Conservation (phyloP, 2,113 vertebrate species). For the Thamnophis sirtalis region DNA sequence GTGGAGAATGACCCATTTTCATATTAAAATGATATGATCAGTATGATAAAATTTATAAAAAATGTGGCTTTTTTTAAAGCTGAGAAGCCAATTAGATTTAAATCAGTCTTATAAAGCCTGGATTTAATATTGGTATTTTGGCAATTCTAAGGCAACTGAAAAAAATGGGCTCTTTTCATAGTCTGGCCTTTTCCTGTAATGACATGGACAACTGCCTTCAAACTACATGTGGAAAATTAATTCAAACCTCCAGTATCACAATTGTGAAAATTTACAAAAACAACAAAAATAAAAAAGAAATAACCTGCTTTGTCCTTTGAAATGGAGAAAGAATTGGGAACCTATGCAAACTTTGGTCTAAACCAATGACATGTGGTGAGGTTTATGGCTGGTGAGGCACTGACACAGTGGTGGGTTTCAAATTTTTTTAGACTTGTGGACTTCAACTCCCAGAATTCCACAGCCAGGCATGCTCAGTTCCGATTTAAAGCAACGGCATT, state of each 20-base stretch:
- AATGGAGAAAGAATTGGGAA: background rate
- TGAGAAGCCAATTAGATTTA: constrained; percentile 27
- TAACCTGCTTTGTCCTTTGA: background rate
- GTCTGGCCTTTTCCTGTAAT: background rate
- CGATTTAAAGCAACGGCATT: no score
- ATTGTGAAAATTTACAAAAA: background rate
- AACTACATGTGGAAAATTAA: background rate
- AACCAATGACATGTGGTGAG: no score
- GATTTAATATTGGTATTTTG: constrained; percentile 31
- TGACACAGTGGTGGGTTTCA: no score
- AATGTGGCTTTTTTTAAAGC: constrained; percentile 39
- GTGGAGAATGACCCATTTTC: constrained; percentile 64
- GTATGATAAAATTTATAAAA: constrained; percentile 59
- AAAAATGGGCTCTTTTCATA: background rate
- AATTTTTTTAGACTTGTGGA: no score
- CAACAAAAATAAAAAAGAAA: background rate
- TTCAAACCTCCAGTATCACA: background rate
- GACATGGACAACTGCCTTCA: background rate
- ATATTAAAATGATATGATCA: constrained; percentile 63
- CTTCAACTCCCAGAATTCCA: no score
- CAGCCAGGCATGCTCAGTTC: no score
- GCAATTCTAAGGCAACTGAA: constrained; percentile 6
- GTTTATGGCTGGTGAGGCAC: no score
- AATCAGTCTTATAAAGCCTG: constrained; percentile 29
- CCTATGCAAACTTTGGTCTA: background rate